These are phyloP conservation scores for Macrotis lagotis DNA, from an alignment of 2,113 vertebrate genomes.

Conservation along the genomic window DNA sequence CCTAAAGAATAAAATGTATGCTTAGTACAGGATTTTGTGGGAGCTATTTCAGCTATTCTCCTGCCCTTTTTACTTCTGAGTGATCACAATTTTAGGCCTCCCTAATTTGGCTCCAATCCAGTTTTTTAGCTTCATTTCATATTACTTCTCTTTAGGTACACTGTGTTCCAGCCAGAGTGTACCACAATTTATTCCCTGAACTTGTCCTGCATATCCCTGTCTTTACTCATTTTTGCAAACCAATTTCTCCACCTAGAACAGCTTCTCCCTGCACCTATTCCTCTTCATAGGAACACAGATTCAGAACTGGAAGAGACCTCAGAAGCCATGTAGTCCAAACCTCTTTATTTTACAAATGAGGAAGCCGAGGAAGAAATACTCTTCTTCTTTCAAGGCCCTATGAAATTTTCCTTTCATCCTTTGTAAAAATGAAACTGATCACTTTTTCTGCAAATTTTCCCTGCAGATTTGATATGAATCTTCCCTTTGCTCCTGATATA, in stretches of 20 bases:
- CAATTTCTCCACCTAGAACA: background rate
- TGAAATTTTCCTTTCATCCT: background rate
- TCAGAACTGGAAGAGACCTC: background rate
- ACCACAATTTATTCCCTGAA: background rate
- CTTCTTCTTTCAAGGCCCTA: background rate
- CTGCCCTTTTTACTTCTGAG: background rate
- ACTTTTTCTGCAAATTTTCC: background rate
- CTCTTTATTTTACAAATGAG: background rate
- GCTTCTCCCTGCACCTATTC: background rate
- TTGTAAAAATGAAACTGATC: background rate
- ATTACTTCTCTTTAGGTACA: background rate
- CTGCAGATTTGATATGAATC: background rate
- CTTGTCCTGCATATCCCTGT: background rate
- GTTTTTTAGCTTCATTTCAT: background rate
- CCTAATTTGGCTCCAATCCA: background rate
- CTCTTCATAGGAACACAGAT: background rate
- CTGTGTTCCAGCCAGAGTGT: background rate
- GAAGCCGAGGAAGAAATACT: background rate
- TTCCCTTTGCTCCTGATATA: background rate
- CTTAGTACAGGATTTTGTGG: background rate
- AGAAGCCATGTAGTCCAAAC: background rate
- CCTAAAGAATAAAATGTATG: background rate
- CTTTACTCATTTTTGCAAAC: background rate
- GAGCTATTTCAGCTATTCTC: background rate
- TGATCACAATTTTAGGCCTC: background rate